Base-by-base conservation (phyloP, 2,888 invertebrate species). In the Aporophyla nigra region DNA sequence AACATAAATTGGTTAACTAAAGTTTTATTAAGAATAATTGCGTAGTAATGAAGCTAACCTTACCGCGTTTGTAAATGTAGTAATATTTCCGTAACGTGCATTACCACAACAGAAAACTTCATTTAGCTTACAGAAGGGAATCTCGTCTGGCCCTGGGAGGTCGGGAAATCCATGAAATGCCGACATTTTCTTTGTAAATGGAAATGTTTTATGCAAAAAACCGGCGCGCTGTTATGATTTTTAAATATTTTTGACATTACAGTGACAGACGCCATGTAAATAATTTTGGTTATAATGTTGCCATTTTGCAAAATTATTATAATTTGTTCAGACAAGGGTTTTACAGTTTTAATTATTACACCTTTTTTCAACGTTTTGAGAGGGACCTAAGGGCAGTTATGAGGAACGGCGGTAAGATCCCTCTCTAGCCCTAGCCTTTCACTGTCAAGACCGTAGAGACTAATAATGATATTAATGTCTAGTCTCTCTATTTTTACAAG, bases 51-150 rank as follows among this genome's bases (percentile, higher is more conserved):
- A 71, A 90, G 90, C 88, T 95, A 94, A 95, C 94, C 97, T 97
- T 97, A 97, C 97, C 88, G 97, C 90, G 87, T 97, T 97, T 2
- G 97, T 97, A 90, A 97, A 97, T 54, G 96, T 95, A 49, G 95
- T 93, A 83, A 97, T 93, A 90, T 97, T 97, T 63, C 97, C 97
- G 91, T 97, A 97, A 56, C 97, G 95, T 79, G 95, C 93, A 71
- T 97, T 97, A 76, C 96, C 97, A 65, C 97, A 97, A 84, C 97
- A 97, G 74, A 97, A 96, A 51, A 97, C 96, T 76, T 98, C 98
- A 85, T 98, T 97, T 78, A 97, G 94, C 95, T 98, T 97, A 91
- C 97, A 98, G 76, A 97, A 92, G 21, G 97, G 95, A 21, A 97
- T 94, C 86, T 97, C 97, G 0, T 97, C 97, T 61, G 95, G 91